Evolutionary conservation across 2,797 vertebrate species (phyloP), one percentile per base, ranked within the genome.

Genomic region (Vespertilio murinus): DNA sequence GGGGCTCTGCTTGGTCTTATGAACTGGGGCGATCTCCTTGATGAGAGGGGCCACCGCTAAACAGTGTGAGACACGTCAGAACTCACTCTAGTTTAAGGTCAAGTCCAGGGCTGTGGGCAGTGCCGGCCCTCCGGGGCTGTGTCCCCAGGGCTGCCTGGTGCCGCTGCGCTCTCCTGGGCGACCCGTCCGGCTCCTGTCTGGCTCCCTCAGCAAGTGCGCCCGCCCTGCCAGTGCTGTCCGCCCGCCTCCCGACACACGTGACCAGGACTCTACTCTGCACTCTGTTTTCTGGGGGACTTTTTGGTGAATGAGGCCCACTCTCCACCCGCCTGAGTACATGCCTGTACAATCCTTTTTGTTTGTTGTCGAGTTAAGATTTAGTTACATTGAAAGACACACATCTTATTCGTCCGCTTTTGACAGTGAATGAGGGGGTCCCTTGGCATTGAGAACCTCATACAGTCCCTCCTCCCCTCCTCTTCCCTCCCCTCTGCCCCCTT

Each of bases 401-500:
- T 59, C 38, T 65, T n/a, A 73, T 23, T 12, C 42, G 47, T 70
- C 1, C 2, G 4, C 10, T 56, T 77, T 65, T 64, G 75, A 25
- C 33, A 71, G 3, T 54, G 52, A 9, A 54, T 16, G 84, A 91
- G 88, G 81, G 85, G 84, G 69, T 93, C 61, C 80, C 35, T 80
- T 87, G 85, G 70, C 93, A 94, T 73, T 89, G 56, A 88, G 94
- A 93, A 81, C 91, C 83, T 97, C 83, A 96, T 64, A 28, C 67
- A 13, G 28, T 86, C 71, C 86, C 74, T 79, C 80, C 93, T 79
- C 56, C 65, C 35, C 71, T 35, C 10, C 33, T 93, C 25, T 94
- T 11, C 84, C 67, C 20, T 0, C 78, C 30, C 83, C 38, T 47
- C 74, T 16, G 8, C 54, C 85, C 96, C 87, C 47, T 89, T 97